Conservation (phyloP, 2,113 vertebrate species). For the Corythornis cristatus region DNA sequence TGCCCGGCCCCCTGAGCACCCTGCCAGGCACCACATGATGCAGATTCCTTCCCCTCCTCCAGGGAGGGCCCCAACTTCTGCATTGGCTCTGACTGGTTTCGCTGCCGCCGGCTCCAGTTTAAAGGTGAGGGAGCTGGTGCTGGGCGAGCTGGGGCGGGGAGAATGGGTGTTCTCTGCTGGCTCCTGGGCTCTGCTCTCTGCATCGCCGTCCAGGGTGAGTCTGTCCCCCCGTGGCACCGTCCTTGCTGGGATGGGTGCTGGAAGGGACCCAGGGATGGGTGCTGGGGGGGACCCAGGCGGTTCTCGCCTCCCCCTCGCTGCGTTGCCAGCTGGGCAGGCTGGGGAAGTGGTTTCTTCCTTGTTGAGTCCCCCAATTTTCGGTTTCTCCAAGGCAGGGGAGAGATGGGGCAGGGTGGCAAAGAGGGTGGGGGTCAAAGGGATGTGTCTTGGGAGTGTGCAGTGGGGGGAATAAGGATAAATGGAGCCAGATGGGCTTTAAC, state of each 20-base stretch:
- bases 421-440: too few relatives aligned
- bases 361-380: neutral
- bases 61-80: constrained; percentile 3
- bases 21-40: neutral
- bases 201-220: neutral
- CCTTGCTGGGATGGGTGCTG: neutral
- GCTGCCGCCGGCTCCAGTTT: neutral
- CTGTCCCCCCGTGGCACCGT: neutral
- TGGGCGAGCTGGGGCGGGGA: fast-evolving
- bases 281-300: too few relatives aligned
- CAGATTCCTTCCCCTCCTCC: constrained; percentile 11
- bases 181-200: neutral
- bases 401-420: neutral
- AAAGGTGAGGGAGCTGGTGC: neutral
- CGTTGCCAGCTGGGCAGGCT: neutral
- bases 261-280: neutral
- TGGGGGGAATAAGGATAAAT: neutral
- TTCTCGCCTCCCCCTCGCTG: fast-evolving
- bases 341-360: neutral
- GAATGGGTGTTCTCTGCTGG: neutral
- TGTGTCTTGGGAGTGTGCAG: fast-evolving
- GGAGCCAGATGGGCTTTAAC: neutral
- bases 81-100: neutral
- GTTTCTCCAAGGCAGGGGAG: neutral
- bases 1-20: neutral